Conservation (phyloP, 2,888 invertebrate genomes). For the Epinotia nisella region DNA sequence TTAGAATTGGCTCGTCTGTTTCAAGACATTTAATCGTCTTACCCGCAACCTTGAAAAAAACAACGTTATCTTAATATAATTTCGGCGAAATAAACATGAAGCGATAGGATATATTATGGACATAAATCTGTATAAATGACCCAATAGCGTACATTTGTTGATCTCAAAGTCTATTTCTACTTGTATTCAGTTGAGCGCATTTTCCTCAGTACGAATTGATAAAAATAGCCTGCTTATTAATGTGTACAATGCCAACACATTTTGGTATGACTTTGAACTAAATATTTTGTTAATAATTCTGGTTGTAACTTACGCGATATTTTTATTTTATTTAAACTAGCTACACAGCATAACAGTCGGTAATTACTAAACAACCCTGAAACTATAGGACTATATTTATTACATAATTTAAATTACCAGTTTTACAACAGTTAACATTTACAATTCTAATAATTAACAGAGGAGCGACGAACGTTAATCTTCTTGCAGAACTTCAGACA, state of each 20-base stretch:
- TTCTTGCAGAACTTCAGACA: too few species aligned
- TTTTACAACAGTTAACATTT: too few species aligned
- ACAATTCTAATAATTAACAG: too few species aligned
- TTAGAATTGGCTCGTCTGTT: background rate
- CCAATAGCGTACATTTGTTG: background rate
- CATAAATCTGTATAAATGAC: background rate
- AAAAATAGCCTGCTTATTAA: slow-evolving; percentile 14
- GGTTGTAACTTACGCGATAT: background rate
- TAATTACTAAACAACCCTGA: too few species aligned
- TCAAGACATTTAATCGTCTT: background rate
- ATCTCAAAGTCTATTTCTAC: slow-evolving; percentile 6
- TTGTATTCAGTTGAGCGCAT: background rate
- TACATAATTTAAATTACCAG: too few species aligned
- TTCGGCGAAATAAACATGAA: background rate
- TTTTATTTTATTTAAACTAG: too few species aligned
- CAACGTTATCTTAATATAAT: background rate
- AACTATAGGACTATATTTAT: too few species aligned
- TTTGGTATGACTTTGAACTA: slow-evolving; percentile 16
- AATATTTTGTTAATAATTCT: slow-evolving; percentile 7
- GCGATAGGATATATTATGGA: background rate
- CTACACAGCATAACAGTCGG: too few species aligned
- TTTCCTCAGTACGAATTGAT: slow-evolving; percentile 3
- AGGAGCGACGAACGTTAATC: too few species aligned
- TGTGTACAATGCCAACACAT: background rate
- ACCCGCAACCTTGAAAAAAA: background rate